Percentiles rank a stretch among this genome's conserved stretches.
Evolutionary conservation across 2,888 invertebrate genomes (phyloP).

Genomic region (Zygaena filipendulae): DNA sequence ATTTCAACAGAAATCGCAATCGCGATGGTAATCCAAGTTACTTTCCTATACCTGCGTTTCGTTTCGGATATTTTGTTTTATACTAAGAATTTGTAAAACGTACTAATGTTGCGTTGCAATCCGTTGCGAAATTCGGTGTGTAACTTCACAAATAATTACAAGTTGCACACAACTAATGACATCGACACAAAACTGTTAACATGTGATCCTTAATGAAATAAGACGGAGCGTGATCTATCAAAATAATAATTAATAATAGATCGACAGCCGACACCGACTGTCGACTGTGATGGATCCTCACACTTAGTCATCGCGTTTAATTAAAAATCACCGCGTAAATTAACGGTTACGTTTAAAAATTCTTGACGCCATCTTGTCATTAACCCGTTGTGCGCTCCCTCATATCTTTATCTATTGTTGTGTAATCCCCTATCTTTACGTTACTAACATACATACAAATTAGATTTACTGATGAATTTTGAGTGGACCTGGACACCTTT

Average conservation of each 20-base stretch:
- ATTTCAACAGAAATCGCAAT: conserved; percentile 47
- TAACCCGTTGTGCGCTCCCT: conserved; percentile 29
- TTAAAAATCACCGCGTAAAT: conserved; percentile 59
- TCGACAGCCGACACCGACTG: conserved; percentile 40
- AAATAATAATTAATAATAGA: conserved; percentile 67
- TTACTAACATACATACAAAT: too few relatives aligned
- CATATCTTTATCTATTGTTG: conserved; percentile 24
- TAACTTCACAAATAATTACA: too few relatives aligned
- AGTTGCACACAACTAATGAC: conserved; percentile 44
- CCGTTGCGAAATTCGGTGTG: too few relatives aligned
- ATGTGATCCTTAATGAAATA: conserved; percentile 55
- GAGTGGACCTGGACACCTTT: too few relatives aligned
- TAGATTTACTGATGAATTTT: too few relatives aligned
- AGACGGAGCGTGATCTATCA: conserved; percentile 60
- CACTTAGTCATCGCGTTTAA: conserved; percentile 66
- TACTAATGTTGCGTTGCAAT: too few relatives aligned
- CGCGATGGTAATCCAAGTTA: conserved; percentile 29
- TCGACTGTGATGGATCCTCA: conserved; percentile 52
- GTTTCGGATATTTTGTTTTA: too few relatives aligned
- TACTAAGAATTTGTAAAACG: too few relatives aligned
- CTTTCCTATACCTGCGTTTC: too few relatives aligned
- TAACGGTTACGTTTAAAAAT: conserved; percentile 54
- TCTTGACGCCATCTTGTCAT: conserved; percentile 35
- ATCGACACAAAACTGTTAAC: conserved; percentile 33
- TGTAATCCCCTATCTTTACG: conserved; percentile 14